Percentiles rank a stretch among this genome's conserved stretches.
These are phyloP conservation scores for Epizoanthus scotinus DNA, from an alignment of 92 coral and sea anemone species.

Conservation along the genomic window DNA sequence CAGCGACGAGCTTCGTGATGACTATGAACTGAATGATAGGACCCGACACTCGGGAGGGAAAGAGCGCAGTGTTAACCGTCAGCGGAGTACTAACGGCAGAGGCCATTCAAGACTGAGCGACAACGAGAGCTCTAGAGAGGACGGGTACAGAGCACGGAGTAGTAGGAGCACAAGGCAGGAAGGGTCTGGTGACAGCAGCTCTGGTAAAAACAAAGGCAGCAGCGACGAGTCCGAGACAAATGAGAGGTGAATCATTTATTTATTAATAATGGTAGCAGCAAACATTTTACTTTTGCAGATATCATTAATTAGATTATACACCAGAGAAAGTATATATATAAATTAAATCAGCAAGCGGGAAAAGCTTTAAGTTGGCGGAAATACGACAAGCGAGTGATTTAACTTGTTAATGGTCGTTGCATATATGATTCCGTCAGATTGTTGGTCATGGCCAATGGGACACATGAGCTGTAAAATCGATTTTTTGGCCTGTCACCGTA, in stretches of 20 bases:
- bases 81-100: not conserved
- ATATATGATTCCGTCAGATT: no score
- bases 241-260: slow-evolving; percentile 5
- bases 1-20: not conserved
- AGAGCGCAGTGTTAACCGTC: not conserved
- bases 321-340: no score
- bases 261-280: no score
- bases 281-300: no score
- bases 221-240: slow-evolving; percentile 25
- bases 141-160: not conserved
- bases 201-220: slow-evolving; percentile 13
- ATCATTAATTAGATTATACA: no score
- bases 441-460: no score
- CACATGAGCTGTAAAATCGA: no score
- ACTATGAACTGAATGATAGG: slow-evolving; percentile 1
- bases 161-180: not conserved
- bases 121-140: not conserved
- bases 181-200: slow-evolving; percentile 5
- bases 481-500: no score
- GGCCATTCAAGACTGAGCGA: not conserved
- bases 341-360: no score
- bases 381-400: no score
- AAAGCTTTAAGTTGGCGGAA: no score
- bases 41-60: not conserved
- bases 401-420: no score